phyloP scores from a whole-genome alignment of 2,113 vertebrate species.

The Eptesicus fuscus region DNA sequence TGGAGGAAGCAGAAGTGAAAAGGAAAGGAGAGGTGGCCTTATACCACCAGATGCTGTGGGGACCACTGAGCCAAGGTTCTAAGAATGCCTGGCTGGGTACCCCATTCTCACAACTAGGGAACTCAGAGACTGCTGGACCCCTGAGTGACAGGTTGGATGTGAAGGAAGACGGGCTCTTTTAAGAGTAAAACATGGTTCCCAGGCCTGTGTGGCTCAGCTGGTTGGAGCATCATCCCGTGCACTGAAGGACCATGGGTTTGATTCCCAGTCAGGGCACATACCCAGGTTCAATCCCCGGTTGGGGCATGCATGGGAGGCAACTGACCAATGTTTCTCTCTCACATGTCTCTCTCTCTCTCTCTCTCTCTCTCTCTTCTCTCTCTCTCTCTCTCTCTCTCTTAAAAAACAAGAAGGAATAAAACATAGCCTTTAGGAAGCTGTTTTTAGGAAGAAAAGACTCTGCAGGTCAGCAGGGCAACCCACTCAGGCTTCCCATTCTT shows the following conservation, averaged over 20 bases:
- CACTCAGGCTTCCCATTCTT: not conserved
- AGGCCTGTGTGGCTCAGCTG: not conserved
- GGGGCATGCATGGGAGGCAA: not conserved
- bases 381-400: not conserved
- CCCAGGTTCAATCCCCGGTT: not conserved
- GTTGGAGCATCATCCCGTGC: not conserved
- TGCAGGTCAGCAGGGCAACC: not conserved
- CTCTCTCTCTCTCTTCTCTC: not conserved
- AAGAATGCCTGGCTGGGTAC: not conserved
- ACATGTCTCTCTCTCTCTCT: not conserved
- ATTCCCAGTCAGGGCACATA: not conserved
- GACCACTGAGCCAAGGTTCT: not conserved
- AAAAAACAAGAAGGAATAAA: not conserved
- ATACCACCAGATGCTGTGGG: not conserved
- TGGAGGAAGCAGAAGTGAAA: not conserved
- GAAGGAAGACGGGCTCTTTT: not conserved
- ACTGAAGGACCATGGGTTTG: not conserved
- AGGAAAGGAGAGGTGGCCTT: not conserved
- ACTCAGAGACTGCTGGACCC: not conserved
- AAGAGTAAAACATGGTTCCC: not conserved
- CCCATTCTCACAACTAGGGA: not conserved
- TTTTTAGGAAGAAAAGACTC: constrained; percentile 42
- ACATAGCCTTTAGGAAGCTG: not conserved
- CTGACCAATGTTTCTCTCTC: not conserved
- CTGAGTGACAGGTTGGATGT: not conserved